These are phyloP conservation scores for Synanthedon formicaeformis DNA, from an alignment of 2,888 invertebrate species.

Conservation along the genomic window DNA sequence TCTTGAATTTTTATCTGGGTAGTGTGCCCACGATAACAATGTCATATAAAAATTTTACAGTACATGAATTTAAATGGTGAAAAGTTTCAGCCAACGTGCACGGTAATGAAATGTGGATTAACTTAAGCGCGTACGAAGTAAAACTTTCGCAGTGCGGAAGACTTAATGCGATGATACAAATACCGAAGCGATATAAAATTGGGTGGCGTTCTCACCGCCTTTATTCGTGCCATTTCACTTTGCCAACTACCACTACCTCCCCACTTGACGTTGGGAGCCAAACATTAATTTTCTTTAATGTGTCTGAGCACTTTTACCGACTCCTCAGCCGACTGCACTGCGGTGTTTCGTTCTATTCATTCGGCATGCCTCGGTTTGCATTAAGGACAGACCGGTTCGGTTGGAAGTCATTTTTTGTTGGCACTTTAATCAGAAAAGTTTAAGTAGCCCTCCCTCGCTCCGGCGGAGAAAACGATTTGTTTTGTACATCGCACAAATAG, in stretches of 20 bases:
- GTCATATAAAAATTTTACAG: conserved; percentile 22
- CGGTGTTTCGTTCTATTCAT: conserved; percentile 67
- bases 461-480: neutral
- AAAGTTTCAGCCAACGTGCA: conserved; percentile 22
- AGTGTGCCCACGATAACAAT: neutral
- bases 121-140: conserved; percentile 22
- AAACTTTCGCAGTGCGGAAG: conserved; percentile 37
- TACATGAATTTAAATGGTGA: conserved; percentile 13
- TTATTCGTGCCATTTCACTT: conserved; percentile 63
- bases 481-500: too few species aligned
- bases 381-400: conserved; percentile 53
- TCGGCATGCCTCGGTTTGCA: conserved; percentile 51
- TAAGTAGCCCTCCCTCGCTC: conserved; percentile 3
- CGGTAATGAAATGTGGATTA: conserved; percentile 45
- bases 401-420: conserved; percentile 47
- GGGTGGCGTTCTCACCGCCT: conserved; percentile 41
- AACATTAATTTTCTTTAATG: conserved; percentile 71
- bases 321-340: conserved; percentile 56
- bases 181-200: conserved; percentile 51
- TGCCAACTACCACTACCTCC: conserved; percentile 56
- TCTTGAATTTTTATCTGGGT: neutral
- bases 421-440: conserved; percentile 58
- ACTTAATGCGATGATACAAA: conserved; percentile 44
- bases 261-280: conserved; percentile 62
- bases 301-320: conserved; percentile 66